phyloP scores from a whole-genome alignment of 2,888 invertebrate species.

The Xestia c-nigrum region DNA sequence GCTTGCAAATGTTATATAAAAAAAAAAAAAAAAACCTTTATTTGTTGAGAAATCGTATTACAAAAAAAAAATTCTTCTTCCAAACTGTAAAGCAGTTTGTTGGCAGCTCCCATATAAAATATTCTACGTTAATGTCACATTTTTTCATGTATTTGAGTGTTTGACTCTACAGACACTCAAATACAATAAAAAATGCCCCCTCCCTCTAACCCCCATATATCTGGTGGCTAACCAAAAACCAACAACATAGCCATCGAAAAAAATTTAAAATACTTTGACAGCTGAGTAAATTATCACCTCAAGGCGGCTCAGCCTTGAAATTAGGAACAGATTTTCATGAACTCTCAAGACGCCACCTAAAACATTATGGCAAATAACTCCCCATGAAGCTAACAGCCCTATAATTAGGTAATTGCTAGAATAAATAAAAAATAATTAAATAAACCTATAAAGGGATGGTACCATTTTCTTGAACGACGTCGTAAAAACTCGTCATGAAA shows the following conservation, averaged over 20 bases:
- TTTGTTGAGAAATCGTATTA: too few species aligned
- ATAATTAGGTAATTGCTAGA: slow-evolving; percentile 45
- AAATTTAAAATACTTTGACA: background rate
- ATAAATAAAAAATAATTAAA: slow-evolving; percentile 52
- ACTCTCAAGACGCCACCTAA: background rate
- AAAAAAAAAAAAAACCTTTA: too few species aligned
- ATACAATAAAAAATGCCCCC: too few species aligned
- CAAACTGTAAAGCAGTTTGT: too few species aligned
- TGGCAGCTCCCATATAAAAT: too few species aligned
- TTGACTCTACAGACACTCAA: too few species aligned
- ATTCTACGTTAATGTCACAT: too few species aligned
- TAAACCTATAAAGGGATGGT: slow-evolving; percentile 39
- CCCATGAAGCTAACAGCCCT: slow-evolving; percentile 5
- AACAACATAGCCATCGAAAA: background rate
- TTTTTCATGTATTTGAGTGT: too few species aligned
- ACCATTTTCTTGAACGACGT: slow-evolving; percentile 51
- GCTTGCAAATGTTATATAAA: too few species aligned
- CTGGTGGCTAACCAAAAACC: background rate
- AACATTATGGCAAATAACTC: slow-evolving; percentile 13
- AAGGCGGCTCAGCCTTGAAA: background rate
- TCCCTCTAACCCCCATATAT: fast-evolving
- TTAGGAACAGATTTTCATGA: background rate
- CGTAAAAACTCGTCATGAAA: slow-evolving; percentile 60
- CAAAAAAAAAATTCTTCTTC: too few species aligned
- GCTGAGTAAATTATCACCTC: background rate